Evolutionary conservation across 2,888 invertebrate species (phyloP).

Genomic region (Leptinotarsa haldemani): DNA sequence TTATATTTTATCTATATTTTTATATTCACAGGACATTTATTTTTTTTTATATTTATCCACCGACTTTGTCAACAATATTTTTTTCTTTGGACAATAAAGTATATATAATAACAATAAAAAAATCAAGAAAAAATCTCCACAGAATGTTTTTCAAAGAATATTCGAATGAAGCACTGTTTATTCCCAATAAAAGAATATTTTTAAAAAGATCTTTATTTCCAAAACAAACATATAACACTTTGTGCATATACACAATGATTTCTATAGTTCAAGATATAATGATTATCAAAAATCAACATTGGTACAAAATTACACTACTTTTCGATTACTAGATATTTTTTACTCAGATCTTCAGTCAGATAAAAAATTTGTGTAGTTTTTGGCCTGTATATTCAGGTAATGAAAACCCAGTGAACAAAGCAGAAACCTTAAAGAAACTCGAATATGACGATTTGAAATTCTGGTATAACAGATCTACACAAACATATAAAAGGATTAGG

Average conservation of each 20-base stretch:
- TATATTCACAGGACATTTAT: no score
- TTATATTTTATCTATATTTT: no score
- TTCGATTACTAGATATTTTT: conserved; percentile 14
- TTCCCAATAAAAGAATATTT: conserved; percentile 17
- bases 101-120: no score
- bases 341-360: conserved; percentile 15
- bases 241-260: conserved; percentile 43
- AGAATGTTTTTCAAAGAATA: no score
- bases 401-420: not conserved
- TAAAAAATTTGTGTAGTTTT: conserved; percentile 1
- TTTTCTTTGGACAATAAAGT: no score
- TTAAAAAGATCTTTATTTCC: conserved; percentile 21
- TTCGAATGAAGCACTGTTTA: no score
- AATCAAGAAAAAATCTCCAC: no score
- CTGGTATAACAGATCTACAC: not conserved
- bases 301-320: conserved; percentile 43
- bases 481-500: conserved; percentile 36
- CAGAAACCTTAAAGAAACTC: not conserved
- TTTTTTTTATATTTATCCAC: no score
- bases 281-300: conserved; percentile 43
- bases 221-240: conserved; percentile 46
- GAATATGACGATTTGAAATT: not conserved
- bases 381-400: not conserved
- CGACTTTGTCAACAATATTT: no score
- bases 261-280: conserved; percentile 40